phyloP scores from a whole-genome alignment of 2,113 vertebrate genomes.

The Grammomys surdaster region DNA sequence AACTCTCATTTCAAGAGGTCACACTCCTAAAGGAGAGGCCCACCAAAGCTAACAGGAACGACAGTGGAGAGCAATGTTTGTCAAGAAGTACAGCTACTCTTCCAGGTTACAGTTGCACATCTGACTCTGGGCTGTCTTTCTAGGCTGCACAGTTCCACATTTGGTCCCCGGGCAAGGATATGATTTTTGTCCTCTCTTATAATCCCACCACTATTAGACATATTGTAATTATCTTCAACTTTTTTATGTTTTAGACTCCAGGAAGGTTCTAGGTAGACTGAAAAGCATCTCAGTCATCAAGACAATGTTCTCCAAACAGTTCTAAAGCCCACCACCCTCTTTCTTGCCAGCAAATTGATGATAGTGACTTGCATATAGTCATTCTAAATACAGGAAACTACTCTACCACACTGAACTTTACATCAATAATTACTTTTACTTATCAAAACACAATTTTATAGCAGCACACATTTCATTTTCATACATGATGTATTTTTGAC shows the following conservation, averaged over 20 bases:
- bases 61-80: neutral
- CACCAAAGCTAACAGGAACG: neutral
- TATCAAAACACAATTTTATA: neutral
- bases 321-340: neutral
- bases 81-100: neutral
- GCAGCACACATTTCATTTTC: neutral
- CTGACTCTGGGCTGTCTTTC: neutral
- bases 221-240: neutral
- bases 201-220: neutral
- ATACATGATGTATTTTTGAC: neutral
- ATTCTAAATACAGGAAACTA: neutral
- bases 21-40: neutral
- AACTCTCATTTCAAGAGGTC: neutral
- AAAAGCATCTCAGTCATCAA: neutral
- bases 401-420: neutral
- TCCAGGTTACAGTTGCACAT: neutral
- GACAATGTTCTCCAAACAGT: neutral
- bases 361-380: neutral
- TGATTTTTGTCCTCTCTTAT: neutral
- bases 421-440: neutral
- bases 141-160: neutral
- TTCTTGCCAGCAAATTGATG: neutral
- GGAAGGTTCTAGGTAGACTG: neutral
- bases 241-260: neutral
- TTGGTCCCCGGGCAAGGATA: neutral